Conservation (phyloP, 2,888 invertebrate species). For the Melipona bicolor region DNA sequence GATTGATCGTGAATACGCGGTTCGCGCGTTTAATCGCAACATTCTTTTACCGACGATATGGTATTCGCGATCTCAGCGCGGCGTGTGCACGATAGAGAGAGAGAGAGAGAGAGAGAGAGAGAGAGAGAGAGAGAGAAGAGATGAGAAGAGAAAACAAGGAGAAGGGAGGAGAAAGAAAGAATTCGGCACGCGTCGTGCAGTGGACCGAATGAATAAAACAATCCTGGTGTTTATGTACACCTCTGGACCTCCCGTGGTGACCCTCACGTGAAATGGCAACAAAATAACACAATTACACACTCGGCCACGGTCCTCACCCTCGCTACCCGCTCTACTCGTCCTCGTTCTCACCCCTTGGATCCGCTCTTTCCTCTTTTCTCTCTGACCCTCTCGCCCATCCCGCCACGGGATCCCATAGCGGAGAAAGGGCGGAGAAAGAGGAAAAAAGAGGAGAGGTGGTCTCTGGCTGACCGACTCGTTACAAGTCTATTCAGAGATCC, state of each 20-base stretch:
- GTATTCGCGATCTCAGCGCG: background rate
- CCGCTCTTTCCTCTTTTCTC: constrained; percentile 71
- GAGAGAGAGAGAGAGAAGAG: background rate
- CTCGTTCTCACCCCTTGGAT: constrained; percentile 73
- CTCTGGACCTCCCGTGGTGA: constrained; percentile 76
- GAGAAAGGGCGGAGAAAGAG: constrained; percentile 57
- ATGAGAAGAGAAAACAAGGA: no score
- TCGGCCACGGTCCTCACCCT: constrained; percentile 77
- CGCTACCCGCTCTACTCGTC: constrained; percentile 70
- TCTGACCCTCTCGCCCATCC: constrained; percentile 65
- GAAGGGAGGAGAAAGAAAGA: background rate
- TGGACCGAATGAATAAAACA: constrained; percentile 82
- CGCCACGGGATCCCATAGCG: constrained; percentile 56
- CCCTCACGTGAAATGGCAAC: constrained; percentile 82
- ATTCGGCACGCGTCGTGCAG: constrained; percentile 71
- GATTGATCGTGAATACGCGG: constrained; percentile 16
- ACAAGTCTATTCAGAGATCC: constrained; percentile 84
- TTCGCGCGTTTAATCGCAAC: constrained; percentile 7
- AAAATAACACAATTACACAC: constrained; percentile 84
- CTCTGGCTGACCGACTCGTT: constrained; percentile 79
- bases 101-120: background rate
- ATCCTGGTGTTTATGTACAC: constrained; percentile 82
- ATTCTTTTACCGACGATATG: background rate
- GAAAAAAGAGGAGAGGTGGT: constrained; percentile 59
- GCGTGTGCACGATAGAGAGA: background rate